Evolutionary conservation across 2,888 invertebrate species (phyloP).

Genomic region (Lasius platythorax): DNA sequence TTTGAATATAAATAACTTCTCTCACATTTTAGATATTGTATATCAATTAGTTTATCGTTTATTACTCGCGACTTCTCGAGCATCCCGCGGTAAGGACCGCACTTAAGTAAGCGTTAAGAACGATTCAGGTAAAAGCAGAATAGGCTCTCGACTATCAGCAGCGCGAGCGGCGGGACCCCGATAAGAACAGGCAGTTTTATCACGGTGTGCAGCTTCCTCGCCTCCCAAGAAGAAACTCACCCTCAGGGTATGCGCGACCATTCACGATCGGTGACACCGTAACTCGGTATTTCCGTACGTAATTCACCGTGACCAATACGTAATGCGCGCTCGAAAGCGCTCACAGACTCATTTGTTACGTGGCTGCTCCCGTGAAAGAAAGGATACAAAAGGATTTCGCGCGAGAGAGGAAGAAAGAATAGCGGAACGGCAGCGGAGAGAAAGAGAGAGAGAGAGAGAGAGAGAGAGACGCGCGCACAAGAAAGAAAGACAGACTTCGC

Average conservation of each 20-base stretch:
- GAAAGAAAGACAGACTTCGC: neutral
- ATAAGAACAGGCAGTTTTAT: slow-evolving; percentile 67
- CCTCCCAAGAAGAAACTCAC: slow-evolving; percentile 70
- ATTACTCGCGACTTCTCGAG: slow-evolving; percentile 15
- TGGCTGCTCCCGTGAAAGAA: slow-evolving; percentile 62
- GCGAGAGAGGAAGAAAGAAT: slow-evolving; percentile 45
- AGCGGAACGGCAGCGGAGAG: neutral
- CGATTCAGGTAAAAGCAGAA: slow-evolving; percentile 33
- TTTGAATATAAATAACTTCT: neutral
- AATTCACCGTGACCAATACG: slow-evolving; percentile 75
- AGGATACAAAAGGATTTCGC: slow-evolving; percentile 68
- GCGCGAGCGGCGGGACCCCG: slow-evolving; percentile 56
- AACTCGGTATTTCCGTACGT: slow-evolving; percentile 75
- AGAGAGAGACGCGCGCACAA: neutral
- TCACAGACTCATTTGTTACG: slow-evolving; percentile 75
- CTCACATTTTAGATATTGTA: slow-evolving; percentile 15
- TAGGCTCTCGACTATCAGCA: slow-evolving; percentile 48
- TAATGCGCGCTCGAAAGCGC: slow-evolving; percentile 71
- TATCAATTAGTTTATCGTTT: slow-evolving; percentile 29
- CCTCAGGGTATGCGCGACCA: slow-evolving; percentile 42
- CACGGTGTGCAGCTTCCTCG: slow-evolving; percentile 61
- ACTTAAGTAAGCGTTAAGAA: slow-evolving; percentile 37
- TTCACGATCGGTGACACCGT: slow-evolving; percentile 74
- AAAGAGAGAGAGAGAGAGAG: neutral
- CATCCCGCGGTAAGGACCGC: slow-evolving; percentile 22